Evolutionary conservation across 2,888 invertebrate genomes (phyloP).

Genomic region (Agrotis segetum): DNA sequence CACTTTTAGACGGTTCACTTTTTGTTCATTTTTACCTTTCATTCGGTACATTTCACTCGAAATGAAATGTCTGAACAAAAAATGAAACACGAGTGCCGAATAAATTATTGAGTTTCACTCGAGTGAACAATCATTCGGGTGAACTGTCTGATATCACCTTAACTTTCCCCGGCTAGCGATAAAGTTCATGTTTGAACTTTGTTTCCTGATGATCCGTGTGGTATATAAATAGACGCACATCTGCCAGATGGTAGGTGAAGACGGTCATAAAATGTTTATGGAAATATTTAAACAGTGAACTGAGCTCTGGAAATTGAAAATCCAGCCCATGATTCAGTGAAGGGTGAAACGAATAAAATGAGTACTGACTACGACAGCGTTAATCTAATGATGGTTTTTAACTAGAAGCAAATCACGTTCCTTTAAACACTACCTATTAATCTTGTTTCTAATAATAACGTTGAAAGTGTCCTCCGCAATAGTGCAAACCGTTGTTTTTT

Average conservation of each 20-base stretch:
- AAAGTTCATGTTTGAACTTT: constrained; percentile 85
- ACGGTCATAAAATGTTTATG: constrained; percentile 75
- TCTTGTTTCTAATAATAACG: constrained; percentile 14
- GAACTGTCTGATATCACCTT: too few relatives aligned
- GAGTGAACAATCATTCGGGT: too few relatives aligned
- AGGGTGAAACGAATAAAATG: constrained; percentile 44
- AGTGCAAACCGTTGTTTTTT: constrained; percentile 23
- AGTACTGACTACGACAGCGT: constrained; percentile 6
- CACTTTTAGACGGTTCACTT: too few relatives aligned
- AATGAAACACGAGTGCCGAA: too few relatives aligned
- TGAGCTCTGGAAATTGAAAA: constrained; percentile 59
- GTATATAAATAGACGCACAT: constrained; percentile 81
- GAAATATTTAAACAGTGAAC: constrained; percentile 74
- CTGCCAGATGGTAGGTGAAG: constrained; percentile 82
- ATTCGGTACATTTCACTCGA: too few relatives aligned
- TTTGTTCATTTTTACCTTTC: too few relatives aligned
- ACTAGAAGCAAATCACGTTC: constrained; percentile 24
- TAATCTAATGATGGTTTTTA: constrained; percentile 13
- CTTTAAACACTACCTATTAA: constrained; percentile 1
- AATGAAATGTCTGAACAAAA: too few relatives aligned
- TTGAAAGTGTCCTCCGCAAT: constrained; percentile 14
- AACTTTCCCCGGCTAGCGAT: constrained; percentile 85
- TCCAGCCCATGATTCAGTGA: constrained; percentile 55
- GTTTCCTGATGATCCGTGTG: constrained; percentile 82
- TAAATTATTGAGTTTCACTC: too few relatives aligned